Conservation (phyloP, 2,113 vertebrate genomes). For the Ia io region DNA sequence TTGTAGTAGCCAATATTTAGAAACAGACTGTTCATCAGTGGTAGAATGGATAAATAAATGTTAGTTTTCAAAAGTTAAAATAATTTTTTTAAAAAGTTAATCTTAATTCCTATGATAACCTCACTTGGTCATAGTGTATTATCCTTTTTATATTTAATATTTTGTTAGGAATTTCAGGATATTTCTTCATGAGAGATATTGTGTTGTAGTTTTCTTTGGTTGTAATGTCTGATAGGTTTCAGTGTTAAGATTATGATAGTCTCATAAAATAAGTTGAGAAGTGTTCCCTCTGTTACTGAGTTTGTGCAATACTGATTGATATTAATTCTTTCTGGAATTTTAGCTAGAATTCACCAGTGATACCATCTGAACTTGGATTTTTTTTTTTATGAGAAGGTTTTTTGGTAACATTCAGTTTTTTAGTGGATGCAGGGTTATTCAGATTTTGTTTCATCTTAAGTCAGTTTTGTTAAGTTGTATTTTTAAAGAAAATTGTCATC, state of each 20-base stretch:
- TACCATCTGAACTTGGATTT: neutral
- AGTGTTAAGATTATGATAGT: neutral
- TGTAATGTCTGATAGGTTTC: neutral
- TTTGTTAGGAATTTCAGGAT: neutral
- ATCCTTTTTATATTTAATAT: neutral
- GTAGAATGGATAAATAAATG: neutral
- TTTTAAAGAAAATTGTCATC: constrained; percentile 15
- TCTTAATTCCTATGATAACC: constrained; percentile 5
- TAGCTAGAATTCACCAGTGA: constrained; percentile 12
- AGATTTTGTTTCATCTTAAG: constrained; percentile 26
- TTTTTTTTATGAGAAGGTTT: neutral
- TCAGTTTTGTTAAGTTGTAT: constrained; percentile 10
- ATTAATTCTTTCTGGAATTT: neutral
- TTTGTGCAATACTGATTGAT: constrained; percentile 10
- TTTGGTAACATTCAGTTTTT: constrained; percentile 14
- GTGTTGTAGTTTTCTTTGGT: constrained; percentile 8
- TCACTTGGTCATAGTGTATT: neutral
- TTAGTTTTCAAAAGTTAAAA: constrained; percentile 15
- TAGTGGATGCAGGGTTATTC: neutral
- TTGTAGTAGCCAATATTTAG: constrained; percentile 11
- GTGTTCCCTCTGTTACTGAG: neutral
- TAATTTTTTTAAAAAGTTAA: neutral
- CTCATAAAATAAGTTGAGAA: neutral
- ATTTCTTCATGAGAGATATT: neutral
- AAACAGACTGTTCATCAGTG: neutral